These are phyloP conservation scores for Alca torda DNA, from an alignment of 2,797 vertebrate species.

Conservation along the genomic window DNA sequence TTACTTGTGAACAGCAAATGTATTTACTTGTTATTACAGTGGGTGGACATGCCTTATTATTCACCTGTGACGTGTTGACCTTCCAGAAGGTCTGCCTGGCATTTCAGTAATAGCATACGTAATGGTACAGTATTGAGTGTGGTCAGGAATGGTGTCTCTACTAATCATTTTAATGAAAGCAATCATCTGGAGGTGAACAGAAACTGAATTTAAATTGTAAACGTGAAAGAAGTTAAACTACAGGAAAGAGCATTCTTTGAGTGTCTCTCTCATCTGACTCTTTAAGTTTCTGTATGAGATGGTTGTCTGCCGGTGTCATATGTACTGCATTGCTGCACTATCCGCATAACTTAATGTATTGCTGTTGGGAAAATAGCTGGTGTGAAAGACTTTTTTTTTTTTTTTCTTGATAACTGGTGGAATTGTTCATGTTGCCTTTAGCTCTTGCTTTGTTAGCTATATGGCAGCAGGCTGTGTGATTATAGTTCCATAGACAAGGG, in stretches of 20 bases:
- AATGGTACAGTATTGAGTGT: background rate
- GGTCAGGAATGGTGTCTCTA: slow-evolving; percentile 20
- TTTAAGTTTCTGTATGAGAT: background rate
- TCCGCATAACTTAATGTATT: background rate
- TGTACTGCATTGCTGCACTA: background rate
- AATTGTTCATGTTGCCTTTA: background rate
- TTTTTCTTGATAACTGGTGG: background rate
- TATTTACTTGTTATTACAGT: slow-evolving; percentile 7
- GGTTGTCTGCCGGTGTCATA: background rate
- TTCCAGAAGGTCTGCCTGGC: slow-evolving; percentile 35
- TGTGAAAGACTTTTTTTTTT: background rate
- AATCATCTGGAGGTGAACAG: slow-evolving; percentile 16
- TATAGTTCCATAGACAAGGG: background rate
- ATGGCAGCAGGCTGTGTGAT: background rate
- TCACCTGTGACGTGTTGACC: slow-evolving; percentile 4
- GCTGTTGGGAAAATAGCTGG: background rate
- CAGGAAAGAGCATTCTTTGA: background rate
- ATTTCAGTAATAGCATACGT: slow-evolving; percentile 13
- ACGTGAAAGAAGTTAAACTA: background rate
- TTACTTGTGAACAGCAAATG: background rate
- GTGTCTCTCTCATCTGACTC: background rate
- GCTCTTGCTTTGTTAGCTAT: background rate
- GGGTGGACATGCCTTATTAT: slow-evolving; percentile 15
- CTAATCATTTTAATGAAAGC: slow-evolving; percentile 45
- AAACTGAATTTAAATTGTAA: slow-evolving; percentile 38